Conservation (phyloP, 2,797 vertebrate genomes). For the Coilia nasus region DNA sequence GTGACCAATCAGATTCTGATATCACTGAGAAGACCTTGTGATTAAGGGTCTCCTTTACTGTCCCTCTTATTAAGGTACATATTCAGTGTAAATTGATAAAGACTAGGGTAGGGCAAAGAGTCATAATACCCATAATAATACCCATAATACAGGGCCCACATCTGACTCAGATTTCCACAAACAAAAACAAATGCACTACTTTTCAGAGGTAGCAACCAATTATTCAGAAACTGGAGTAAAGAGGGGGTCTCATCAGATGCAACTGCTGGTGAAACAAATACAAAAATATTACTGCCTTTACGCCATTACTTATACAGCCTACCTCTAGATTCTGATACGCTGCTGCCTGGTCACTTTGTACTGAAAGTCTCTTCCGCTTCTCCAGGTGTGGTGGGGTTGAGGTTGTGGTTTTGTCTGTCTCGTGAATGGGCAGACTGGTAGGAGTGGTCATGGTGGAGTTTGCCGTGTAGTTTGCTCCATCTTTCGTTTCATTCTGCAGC, state of each 20-base stretch:
- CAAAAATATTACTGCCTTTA: not conserved
- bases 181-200: too few species aligned
- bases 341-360: constrained; percentile 77
- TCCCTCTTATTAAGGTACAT: not conserved
- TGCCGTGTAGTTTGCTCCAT: constrained; percentile 57
- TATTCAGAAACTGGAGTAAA: too few species aligned
- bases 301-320: constrained; percentile 33
- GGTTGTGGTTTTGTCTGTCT: constrained; percentile 44
- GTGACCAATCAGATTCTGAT: not conserved
- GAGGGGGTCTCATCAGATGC: too few species aligned
- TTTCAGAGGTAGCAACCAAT: too few species aligned
- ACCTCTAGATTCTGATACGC: constrained; percentile 78
- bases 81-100: too few species aligned
- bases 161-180: too few species aligned
- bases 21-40: not conserved
- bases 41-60: not conserved
- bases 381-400: constrained; percentile 59
- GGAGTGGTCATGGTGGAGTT: constrained; percentile 50
- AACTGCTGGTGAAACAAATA: too few species aligned
- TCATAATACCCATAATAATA: too few species aligned
- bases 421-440: constrained; percentile 56
- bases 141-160: too few species aligned
- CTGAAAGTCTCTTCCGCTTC: constrained; percentile 52
- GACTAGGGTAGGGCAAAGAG: too few species aligned
- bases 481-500: constrained; percentile 72